Percentiles rank a stretch among this genome's conserved stretches.
Conservation (phyloP, 2,888 invertebrate species). For the Athalia rosae region DNA sequence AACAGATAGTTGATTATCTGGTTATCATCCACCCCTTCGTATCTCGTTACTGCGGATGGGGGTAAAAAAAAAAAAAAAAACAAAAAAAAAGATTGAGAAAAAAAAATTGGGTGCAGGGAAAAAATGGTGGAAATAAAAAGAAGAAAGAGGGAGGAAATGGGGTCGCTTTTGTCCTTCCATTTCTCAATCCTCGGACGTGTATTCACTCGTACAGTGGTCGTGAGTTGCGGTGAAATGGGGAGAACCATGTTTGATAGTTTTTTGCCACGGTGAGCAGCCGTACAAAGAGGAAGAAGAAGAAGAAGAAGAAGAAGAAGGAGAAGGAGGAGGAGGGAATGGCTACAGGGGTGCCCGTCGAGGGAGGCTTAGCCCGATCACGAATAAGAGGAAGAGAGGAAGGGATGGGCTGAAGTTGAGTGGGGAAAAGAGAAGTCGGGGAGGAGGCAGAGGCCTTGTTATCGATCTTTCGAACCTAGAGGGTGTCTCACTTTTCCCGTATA, state of each 20-base stretch:
- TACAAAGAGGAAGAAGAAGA: constrained; percentile 25
- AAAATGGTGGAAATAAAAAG: no score
- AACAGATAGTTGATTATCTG: no score
- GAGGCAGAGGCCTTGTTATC: constrained; percentile 34
- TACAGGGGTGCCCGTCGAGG: constrained; percentile 22
- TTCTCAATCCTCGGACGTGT: constrained; percentile 30
- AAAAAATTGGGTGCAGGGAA: not conserved
- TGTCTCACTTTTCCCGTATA: constrained; percentile 20
- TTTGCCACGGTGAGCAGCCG: constrained; percentile 13
- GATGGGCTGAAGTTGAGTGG: not conserved
- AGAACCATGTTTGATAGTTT: constrained; percentile 17
- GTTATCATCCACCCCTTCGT: no score
- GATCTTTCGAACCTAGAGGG: constrained; percentile 37
- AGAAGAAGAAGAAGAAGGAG: constrained; percentile 23
- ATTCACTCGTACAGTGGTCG: constrained; percentile 7
- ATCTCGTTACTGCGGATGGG: no score
- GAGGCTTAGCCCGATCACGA: constrained; percentile 35
- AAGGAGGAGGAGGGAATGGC: not conserved
- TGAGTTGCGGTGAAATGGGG: constrained; percentile 21
- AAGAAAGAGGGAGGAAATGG: not conserved
- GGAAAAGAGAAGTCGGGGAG: constrained; percentile 1
- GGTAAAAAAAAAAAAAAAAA: not conserved
- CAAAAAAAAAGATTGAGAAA: not conserved
- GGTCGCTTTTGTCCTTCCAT: constrained; percentile 11
- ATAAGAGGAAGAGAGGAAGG: not conserved